These are phyloP conservation scores for Falco columbarius DNA, from an alignment of 2,797 vertebrate species.

Conservation along the genomic window DNA sequence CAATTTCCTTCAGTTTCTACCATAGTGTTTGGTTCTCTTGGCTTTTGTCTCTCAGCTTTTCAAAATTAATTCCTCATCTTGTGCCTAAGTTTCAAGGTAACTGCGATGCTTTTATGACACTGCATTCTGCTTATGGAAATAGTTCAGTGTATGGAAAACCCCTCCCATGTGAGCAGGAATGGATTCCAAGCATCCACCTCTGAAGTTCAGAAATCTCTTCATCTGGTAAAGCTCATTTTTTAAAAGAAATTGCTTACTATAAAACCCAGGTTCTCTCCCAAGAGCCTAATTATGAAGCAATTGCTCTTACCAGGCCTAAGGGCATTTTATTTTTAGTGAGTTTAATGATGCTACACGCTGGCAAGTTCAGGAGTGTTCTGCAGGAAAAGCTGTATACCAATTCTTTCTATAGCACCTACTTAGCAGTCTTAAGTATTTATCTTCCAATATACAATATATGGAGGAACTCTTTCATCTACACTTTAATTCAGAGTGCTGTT, in stretches of 20 bases:
- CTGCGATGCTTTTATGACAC: not conserved
- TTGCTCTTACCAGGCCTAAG: conserved; percentile 44
- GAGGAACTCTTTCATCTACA: not conserved
- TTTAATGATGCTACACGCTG: conserved; percentile 55
- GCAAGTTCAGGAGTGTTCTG: conserved; percentile 42
- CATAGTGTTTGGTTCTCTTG: not conserved
- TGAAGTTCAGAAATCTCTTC: conserved; percentile 39
- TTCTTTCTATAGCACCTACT: not conserved
- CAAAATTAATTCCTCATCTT: not conserved
- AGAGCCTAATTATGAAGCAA: conserved; percentile 66
- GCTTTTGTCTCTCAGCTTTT: not conserved
- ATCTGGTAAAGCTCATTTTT: conserved; percentile 45
- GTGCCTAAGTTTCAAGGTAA: not conserved
- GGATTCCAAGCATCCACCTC: conserved; percentile 20
- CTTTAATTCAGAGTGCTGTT: not conserved
- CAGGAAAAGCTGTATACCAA: conserved; percentile 16
- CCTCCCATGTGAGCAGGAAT: conserved; percentile 25
- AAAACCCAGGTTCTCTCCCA: conserved; percentile 31
- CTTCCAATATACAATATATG: not conserved
- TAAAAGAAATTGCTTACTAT: conserved; percentile 1
- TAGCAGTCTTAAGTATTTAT: not conserved
- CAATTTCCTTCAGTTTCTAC: not conserved
- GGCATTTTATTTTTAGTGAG: conserved; percentile 46
- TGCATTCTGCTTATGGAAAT: conserved; percentile 15
- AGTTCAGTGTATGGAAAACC: conserved; percentile 8